phyloP scores from a whole-genome alignment of 2,797 vertebrate genomes.

The Smutsia gigantea region DNA sequence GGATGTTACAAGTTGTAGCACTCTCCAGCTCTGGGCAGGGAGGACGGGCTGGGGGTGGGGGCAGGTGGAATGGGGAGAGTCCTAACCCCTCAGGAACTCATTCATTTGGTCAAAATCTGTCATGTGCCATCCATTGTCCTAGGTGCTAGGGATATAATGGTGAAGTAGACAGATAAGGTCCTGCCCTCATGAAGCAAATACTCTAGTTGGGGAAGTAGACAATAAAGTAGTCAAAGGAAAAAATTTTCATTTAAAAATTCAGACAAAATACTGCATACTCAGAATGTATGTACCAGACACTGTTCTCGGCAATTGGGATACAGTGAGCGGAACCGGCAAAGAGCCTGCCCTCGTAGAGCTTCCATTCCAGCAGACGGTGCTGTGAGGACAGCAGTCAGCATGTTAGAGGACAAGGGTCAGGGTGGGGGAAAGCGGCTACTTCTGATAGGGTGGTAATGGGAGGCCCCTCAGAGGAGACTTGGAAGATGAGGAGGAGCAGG shows the following conservation, averaged over 20 bases:
- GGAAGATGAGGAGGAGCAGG: neutral
- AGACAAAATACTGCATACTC: neutral
- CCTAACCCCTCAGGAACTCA: neutral
- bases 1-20: neutral
- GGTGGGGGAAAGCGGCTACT: neutral
- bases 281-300: neutral
- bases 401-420: neutral
- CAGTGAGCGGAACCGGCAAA: neutral
- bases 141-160: neutral
- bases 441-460: neutral
- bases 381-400: neutral
- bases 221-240: neutral
- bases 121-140: neutral
- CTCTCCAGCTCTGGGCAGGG: neutral
- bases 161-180: neutral
- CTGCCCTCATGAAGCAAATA: neutral
- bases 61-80: too few relatives aligned
- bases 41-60: neutral
- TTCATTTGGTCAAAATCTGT: neutral
- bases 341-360: neutral
- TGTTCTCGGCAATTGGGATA: neutral
- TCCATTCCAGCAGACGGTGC: neutral
- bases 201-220: neutral
- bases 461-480: neutral
- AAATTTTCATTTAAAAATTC: neutral